phyloP scores from a whole-genome alignment of 1,140 invertebrate genomes.

The Scaptomyza hsui region DNA sequence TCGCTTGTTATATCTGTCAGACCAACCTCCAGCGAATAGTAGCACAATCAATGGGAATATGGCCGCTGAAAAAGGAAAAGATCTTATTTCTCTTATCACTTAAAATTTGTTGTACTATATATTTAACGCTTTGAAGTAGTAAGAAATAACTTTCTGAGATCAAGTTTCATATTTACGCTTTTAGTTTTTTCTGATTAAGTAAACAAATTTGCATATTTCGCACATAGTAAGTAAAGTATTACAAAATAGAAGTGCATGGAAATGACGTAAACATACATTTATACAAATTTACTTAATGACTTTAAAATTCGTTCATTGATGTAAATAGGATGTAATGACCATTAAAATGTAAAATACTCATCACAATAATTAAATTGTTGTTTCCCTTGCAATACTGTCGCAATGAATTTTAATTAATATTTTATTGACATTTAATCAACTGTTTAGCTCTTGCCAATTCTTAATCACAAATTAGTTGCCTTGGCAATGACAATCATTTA shows the following conservation, averaged over 20 bases:
- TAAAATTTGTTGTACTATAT: no score
- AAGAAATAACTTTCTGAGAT: no score
- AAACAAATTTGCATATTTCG: no score
- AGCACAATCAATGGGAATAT: constrained; percentile 87
- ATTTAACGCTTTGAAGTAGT: no score
- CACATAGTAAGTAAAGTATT: no score
- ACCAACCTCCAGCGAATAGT: constrained; percentile 88
- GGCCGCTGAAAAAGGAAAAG: constrained; percentile 74
- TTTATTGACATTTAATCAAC: constrained; percentile 29
- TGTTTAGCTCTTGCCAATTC: not conserved
- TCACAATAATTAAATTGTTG: constrained; percentile 5
- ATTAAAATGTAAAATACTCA: not conserved
- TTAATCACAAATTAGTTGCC: constrained; percentile 24
- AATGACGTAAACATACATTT: not conserved
- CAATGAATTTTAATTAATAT: constrained; percentile 50
- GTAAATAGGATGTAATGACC: constrained; percentile 4
- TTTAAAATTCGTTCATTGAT: not conserved
- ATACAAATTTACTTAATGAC: not conserved
- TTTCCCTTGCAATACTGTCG: constrained; percentile 33
- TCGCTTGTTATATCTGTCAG: constrained; percentile 87
- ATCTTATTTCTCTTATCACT: no score
- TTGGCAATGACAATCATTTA: constrained; percentile 37
- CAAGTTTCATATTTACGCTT: no score
- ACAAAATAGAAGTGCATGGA: no score
- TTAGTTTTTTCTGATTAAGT: not conserved